phyloP scores from a whole-genome alignment of 1,140 invertebrate species.

The Pseudomyrmex gracilis region DNA sequence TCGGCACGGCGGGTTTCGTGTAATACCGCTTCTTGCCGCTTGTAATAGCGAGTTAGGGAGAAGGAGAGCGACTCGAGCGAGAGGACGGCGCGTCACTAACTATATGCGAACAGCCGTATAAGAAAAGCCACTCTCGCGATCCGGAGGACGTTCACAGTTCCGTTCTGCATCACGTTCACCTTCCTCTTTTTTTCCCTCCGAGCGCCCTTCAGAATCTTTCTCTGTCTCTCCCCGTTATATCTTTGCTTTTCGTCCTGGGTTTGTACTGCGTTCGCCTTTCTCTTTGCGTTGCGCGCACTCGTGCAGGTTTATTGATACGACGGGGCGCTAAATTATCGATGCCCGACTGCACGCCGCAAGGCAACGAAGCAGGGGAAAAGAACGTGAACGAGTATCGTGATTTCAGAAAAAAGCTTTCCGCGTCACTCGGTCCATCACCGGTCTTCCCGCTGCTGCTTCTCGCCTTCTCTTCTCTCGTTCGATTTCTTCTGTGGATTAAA shows the following conservation, averaged over 20 bases:
- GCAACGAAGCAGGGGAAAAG: slow-evolving; percentile 55
- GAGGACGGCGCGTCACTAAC: slow-evolving; percentile 77
- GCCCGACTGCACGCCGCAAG: slow-evolving; percentile 71
- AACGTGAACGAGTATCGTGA: slow-evolving; percentile 72
- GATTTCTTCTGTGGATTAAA: slow-evolving; percentile 54
- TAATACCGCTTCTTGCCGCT: slow-evolving; percentile 81
- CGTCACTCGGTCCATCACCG: slow-evolving; percentile 68
- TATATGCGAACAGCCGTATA: slow-evolving; percentile 77
- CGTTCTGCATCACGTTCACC: slow-evolving; percentile 44
- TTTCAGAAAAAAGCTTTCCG: slow-evolving; percentile 78
- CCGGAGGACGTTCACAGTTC: slow-evolving; percentile 68
- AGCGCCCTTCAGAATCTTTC: slow-evolving; percentile 58
- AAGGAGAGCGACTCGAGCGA: slow-evolving; percentile 70
- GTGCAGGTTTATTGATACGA: slow-evolving; percentile 75
- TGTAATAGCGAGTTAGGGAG: slow-evolving; percentile 79
- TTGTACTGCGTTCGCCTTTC: slow-evolving; percentile 42
- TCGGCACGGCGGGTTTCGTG: slow-evolving; percentile 82
- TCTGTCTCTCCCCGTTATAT: slow-evolving; percentile 48
- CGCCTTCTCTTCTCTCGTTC: slow-evolving; percentile 57
- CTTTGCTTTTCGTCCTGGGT: slow-evolving; percentile 15
- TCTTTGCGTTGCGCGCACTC: slow-evolving; percentile 5
- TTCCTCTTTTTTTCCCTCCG: background rate
- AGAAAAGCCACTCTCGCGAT: slow-evolving; percentile 79
- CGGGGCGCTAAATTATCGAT: slow-evolving; percentile 82
- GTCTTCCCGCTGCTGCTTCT: slow-evolving; percentile 54